phyloP scores from a whole-genome alignment of 2,888 invertebrate species.

The Drosophila meridionalis region DNA sequence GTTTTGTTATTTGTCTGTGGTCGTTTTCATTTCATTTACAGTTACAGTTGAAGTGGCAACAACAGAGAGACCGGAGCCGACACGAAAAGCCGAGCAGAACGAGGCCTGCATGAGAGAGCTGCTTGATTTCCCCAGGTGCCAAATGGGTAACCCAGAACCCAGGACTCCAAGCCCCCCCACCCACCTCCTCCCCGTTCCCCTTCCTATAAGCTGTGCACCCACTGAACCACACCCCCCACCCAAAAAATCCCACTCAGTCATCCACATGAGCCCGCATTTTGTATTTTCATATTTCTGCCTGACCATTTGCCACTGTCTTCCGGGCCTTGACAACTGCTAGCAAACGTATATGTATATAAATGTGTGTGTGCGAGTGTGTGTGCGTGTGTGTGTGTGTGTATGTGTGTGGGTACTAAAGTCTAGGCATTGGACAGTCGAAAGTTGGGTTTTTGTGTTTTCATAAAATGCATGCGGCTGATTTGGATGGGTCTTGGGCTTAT shows the following conservation, averaged over 20 bases:
- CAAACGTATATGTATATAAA: background rate
- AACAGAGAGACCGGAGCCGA: constrained; percentile 38
- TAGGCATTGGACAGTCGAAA: constrained; percentile 5
- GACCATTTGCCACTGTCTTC: constrained; percentile 61
- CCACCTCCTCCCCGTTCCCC: background rate
- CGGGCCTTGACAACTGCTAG: constrained; percentile 45
- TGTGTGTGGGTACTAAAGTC: background rate
- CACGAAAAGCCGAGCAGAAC: constrained; percentile 32
- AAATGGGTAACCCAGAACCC: constrained; percentile 41
- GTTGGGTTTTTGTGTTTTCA: constrained; percentile 33
- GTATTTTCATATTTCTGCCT: constrained; percentile 68
- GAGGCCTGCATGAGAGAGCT: constrained; percentile 64
- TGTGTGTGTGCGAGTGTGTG: background rate
- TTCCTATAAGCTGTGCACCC: background rate
- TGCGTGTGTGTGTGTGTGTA: background rate
- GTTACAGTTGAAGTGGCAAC: constrained; percentile 63
- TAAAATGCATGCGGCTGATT: constrained; percentile 61
- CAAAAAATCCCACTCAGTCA: constrained; percentile 10
- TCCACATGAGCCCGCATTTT: constrained; percentile 54
- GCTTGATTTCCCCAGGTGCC: constrained; percentile 79
- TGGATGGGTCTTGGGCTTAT: constrained; percentile 54
- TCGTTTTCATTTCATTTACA: constrained; percentile 76
- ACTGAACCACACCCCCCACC: background rate
- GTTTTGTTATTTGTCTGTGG: constrained; percentile 69
- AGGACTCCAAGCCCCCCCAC: no score